Evolutionary conservation across 2,113 vertebrate genomes (phyloP), one percentile per base, ranked within the genome.

Genomic region (Nesogale talazaci): DNA sequence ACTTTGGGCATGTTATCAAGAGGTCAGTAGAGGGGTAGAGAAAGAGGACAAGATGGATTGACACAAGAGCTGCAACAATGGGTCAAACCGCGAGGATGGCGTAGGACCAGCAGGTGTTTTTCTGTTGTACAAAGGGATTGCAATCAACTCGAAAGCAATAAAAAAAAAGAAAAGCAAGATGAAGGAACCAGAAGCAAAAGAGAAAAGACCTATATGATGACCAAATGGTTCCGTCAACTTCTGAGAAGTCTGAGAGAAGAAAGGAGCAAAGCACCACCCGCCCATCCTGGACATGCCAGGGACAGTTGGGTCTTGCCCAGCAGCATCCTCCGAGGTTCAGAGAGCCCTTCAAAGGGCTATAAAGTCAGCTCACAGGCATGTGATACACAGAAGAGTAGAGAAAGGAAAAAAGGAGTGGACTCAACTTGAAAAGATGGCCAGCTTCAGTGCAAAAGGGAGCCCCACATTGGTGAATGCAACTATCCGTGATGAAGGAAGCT

Each of bases 181-280:
- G 76, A 92, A 89, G 70, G 83, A 90, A 69, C 29, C 9, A 67
- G 65, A 29, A 31, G 65, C 31, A 42, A 92, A 91, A 42, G 10
- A 92, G n/a, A n/a, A 83, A 70, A 89, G 80, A 29, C 76, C 34
- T n/a, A 52, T 56, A 81, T 14, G 57, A 75, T 82, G 15, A 12
- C 46, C 84, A 81, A 78, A 79, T 19, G 31, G 76, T 31, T 42
- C 67, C 31, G 29, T 34, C 46, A 52, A 52, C 40, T 75, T 92
- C 94, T 10, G 0, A 74, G 25, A 76, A 92, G n/a, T 38, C 57
- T 40, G 67, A 65, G 31, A 84, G 83, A 89, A 92, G 76, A 80
- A 8, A 3, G 36, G 76, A n/a, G 31, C 17, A 23, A 65, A n/a
- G 61, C 8, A 94, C 31, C 42, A 5, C 69, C 10, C 2, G 34